Evolutionary conservation across 2,113 vertebrate genomes (phyloP).

Genomic region (Saguinus midas): DNA sequence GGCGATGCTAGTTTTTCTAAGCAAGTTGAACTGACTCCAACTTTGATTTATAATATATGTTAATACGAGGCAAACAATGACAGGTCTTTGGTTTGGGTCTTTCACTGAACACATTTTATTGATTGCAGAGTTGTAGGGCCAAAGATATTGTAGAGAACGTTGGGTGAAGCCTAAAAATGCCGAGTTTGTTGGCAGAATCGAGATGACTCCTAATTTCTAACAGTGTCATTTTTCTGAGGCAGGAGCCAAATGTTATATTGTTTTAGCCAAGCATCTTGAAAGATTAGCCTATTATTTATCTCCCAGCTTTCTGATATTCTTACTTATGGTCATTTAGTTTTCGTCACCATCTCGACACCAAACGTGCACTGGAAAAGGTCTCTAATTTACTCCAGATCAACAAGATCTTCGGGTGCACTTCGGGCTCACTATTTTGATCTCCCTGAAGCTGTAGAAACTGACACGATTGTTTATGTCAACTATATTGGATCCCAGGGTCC

Average conservation of each 20-base stretch:
- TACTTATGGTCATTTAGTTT: neutral
- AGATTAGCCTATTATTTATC: conserved; percentile 8
- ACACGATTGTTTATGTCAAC: neutral
- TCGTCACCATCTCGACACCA: neutral
- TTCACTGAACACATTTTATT: neutral
- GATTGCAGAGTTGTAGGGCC: neutral
- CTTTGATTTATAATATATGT: conserved; percentile 1
- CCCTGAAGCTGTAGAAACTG: neutral
- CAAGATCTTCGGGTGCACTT: neutral
- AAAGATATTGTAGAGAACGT: neutral
- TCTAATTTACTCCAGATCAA: neutral
- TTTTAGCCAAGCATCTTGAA: conserved; percentile 14
- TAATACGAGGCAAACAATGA: neutral
- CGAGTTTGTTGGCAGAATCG: neutral
- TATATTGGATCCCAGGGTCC: neutral
- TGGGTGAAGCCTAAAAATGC: neutral
- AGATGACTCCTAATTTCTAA: conserved; percentile 29
- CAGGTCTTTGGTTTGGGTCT: neutral
- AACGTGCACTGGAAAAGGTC: neutral
- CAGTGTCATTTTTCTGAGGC: neutral
- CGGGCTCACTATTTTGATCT: neutral
- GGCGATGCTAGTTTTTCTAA: neutral
- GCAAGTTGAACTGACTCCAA: neutral
- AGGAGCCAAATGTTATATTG: neutral
- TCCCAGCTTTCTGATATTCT: neutral